A percentile compares a stretch with the other conserved stretches of the same genome.
Conservation (phyloP, 2,888 invertebrate genomes). For the Hirtodrosophila confusa region DNA sequence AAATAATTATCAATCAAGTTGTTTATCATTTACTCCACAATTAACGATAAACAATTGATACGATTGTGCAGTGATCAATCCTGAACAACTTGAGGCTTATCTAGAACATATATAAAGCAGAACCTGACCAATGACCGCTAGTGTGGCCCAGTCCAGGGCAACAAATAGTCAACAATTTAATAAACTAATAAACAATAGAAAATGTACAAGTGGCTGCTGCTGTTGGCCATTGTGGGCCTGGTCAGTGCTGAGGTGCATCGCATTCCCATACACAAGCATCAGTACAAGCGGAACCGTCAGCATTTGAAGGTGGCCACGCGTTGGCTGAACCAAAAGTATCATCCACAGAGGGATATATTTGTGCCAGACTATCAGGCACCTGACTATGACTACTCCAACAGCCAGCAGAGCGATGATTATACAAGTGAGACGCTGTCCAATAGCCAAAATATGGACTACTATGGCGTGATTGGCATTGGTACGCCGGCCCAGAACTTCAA, state of each 20-base stretch:
- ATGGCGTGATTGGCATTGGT: conserved; percentile 95
- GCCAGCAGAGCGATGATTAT: conserved; percentile 32
- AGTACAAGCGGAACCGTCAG: conserved; percentile 41
- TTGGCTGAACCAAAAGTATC: conserved; percentile 54
- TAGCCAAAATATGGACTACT: conserved; percentile 97
- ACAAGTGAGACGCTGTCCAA: conserved; percentile 87
- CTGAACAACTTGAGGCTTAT: conserved; percentile 4
- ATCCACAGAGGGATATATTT: conserved; percentile 25
- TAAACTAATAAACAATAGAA: conserved; percentile 2
- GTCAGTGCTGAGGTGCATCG: conserved; percentile 66
- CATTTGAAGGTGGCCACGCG: conserved; percentile 37
- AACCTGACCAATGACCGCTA: conserved; percentile 10
- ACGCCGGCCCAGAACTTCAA: conserved; percentile 95
- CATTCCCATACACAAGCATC: conserved; percentile 65
- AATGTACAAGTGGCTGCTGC: conserved; percentile 63
- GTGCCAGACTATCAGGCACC: conserved; percentile 40
- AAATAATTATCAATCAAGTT: conserved; percentile 14
- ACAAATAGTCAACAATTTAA: background rate
- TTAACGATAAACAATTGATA: conserved; percentile 40
- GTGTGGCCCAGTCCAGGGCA: conserved; percentile 43
- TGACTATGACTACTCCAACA: conserved; percentile 24
- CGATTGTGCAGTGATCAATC: conserved; percentile 53
- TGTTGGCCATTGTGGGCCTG: conserved; percentile 61
- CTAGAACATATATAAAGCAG: conserved; percentile 39
- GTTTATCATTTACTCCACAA: conserved; percentile 37